Evolutionary conservation across 2,888 invertebrate species (phyloP).

Genomic region (Apodemia mormo): DNA sequence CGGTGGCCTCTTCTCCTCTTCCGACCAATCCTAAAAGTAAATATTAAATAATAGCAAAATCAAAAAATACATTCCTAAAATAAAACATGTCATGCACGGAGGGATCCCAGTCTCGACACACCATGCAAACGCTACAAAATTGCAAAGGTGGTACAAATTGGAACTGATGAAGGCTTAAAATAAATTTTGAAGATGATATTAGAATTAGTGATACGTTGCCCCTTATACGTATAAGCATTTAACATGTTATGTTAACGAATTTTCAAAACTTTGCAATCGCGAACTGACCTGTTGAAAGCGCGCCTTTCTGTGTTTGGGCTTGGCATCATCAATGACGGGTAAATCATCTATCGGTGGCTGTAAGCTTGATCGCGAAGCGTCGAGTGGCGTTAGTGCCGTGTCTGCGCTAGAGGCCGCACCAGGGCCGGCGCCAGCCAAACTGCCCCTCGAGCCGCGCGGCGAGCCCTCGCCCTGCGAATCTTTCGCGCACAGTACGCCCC

Average conservation of each 20-base stretch:
- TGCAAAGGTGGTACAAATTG: conserved; percentile 25
- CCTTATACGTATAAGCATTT: background rate
- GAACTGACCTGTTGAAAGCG: conserved; percentile 89
- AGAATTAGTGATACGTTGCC: background rate
- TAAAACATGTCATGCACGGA: conserved; percentile 6
- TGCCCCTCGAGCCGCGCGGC: conserved; percentile 69
- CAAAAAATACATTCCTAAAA: background rate
- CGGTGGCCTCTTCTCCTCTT: conserved; percentile 77
- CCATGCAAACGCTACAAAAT: conserved; percentile 36
- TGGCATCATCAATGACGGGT: conserved; percentile 66
- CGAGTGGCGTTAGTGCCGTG: conserved; percentile 49
- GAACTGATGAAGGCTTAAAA: background rate
- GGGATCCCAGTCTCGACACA: conserved; percentile 14
- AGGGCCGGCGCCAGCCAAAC: conserved; percentile 63
- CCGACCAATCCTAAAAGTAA: conserved; percentile 72
- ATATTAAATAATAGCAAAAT: conserved; percentile 15
- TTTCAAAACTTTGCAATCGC: conserved; percentile 31
- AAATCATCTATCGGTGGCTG: conserved; percentile 63
- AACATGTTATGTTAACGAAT: background rate
- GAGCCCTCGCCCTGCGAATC: conserved; percentile 79
- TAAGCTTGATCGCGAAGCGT: conserved; percentile 72
- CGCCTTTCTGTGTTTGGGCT: conserved; percentile 92
- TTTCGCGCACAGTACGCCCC: conserved; percentile 84
- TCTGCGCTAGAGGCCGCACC: conserved; percentile 37
- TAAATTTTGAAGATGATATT: background rate